Evolutionary conservation across 2,113 vertebrate species (phyloP).

Genomic region (Columba janthina): DNA sequence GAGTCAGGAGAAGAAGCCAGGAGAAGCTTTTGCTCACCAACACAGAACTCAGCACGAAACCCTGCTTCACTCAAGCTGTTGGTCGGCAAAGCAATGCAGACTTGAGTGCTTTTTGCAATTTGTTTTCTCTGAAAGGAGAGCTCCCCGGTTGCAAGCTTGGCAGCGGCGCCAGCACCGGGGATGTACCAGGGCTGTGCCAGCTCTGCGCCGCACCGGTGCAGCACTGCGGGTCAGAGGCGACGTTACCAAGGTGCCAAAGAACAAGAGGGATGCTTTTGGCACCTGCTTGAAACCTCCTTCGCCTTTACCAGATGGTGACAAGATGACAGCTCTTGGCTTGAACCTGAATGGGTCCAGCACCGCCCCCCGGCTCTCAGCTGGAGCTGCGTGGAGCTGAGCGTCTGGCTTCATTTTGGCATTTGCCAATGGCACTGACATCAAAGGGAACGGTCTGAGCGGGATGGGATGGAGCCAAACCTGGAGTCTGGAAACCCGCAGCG

Average conservation of each 20-base stretch:
- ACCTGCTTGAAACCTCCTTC: not conserved
- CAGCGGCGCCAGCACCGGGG: rapidly evolving
- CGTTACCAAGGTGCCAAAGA: not conserved
- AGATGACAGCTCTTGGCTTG: not conserved
- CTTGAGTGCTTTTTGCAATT: not conserved
- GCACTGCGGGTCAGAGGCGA: rapidly evolving
- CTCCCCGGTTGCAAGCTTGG: not conserved
- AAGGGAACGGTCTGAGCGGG: not conserved
- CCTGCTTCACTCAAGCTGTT: not conserved
- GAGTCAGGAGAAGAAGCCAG: not conserved
- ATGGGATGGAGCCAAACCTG: not conserved
- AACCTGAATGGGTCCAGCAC: not conserved
- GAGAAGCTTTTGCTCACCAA: not conserved
- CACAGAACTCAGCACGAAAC: not conserved
- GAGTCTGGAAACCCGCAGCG: not conserved
- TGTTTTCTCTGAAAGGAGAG: not conserved
- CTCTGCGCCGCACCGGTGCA: rapidly evolving
- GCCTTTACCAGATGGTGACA: constrained; percentile 10
- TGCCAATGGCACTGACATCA: not conserved
- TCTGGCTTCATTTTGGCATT: not conserved
- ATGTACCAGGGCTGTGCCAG: not conserved
- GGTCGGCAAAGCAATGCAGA: not conserved
- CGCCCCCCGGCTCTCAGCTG: not conserved
- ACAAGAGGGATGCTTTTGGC: not conserved
- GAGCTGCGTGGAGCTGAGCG: rapidly evolving